Percentiles rank a stretch among this genome's conserved stretches.
Conservation (phyloP, 2,113 vertebrate genomes). For the Leucoraja erinaceus region DNA sequence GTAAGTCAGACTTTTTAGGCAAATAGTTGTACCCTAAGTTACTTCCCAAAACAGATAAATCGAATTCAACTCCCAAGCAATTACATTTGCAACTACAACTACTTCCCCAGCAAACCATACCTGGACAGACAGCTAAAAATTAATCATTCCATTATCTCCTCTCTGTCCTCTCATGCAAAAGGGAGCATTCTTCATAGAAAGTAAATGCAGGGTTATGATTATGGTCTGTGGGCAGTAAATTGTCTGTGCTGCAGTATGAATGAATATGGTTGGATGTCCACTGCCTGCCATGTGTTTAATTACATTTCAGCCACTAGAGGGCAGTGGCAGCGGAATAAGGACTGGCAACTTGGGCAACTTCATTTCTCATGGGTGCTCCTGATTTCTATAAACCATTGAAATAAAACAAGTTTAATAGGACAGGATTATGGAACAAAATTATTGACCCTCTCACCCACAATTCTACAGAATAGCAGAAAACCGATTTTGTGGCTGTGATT, state of each 20-base stretch:
- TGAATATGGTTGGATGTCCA: neutral
- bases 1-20: neutral
- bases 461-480: neutral
- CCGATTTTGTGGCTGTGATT: neutral
- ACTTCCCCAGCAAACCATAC: neutral
- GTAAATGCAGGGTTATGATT: neutral
- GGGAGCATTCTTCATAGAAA: neutral
- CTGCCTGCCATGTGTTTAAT: neutral
- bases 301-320: constrained; percentile 6
- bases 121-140: neutral
- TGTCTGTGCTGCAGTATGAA: neutral
- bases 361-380: neutral
- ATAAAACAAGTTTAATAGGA: neutral
- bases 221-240: neutral
- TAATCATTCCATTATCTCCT: neutral
- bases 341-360: neutral
- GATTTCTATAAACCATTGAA: neutral
- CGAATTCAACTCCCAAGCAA: neutral
- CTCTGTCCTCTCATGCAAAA: neutral
- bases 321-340: neutral
- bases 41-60: neutral
- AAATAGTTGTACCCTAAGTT: neutral
- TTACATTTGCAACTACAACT: neutral
- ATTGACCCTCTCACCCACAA: neutral
- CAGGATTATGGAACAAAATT: neutral